Base-by-base conservation (phyloP, 2,113 vertebrate genomes). In the Phyllostomus hastatus region DNA sequence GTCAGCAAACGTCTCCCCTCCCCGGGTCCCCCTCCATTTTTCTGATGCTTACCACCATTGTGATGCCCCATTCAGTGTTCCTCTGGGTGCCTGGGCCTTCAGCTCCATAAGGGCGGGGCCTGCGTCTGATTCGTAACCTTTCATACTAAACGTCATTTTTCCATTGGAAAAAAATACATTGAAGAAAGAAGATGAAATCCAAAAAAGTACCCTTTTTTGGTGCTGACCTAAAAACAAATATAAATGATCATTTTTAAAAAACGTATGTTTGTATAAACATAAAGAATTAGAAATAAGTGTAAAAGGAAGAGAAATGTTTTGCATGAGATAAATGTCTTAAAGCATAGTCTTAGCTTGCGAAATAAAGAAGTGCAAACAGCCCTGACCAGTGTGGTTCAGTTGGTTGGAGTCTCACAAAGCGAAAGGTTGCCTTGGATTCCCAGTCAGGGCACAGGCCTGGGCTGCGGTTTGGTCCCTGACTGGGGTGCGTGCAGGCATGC, bases 301-400 rank as follows among this genome's bases (percentile, higher is more conserved):
- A 81, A 94, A 96, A 94, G 46, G 22, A 66, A 96, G 38, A 26
- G 46, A 73, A 89, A 17, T 78, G 7, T 92, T 96, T 93, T 81
- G 3, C 52, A 85, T 38, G 92, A 95, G 94, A 89, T 96, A 52
- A 24, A 78, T 90, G 59, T 90, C 50, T 95, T 88, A 90, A 89
- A 72, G 88, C 31, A 61, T 54, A 88, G 70, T 82, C 38, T 19
- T 67, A 86, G 48, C 17, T 97, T 81, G 10, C 72, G 61, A 95
- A 94, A 80, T 90, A 59, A 94, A 91, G 52, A 86, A 6, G 38
- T 50, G 3, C 85, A 67, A 81, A 85, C 16, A 92, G 54, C 59
- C 26, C 59, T 12, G 59, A 64, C 59, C 9, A 1, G 59, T 61
- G 26, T 64, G 59, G 59, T 26, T 64, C 59, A 64, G 59, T 14